These are phyloP conservation scores for Venustaconcha ellipsiformis DNA, from an alignment of 1,140 invertebrate genomes.

Conservation along the genomic window DNA sequence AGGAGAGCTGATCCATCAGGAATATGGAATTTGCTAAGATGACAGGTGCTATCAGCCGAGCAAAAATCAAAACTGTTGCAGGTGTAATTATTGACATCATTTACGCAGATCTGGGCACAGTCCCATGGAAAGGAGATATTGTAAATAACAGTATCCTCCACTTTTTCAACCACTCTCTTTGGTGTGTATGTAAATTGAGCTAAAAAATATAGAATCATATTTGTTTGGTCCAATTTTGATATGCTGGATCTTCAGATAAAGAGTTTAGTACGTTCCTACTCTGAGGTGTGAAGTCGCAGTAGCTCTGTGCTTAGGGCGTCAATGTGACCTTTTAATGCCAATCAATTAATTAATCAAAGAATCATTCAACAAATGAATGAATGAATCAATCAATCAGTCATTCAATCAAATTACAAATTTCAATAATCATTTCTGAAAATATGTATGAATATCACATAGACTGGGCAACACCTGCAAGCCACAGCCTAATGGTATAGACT, in stretches of 20 bases:
- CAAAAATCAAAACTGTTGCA: slow-evolving; percentile 45
- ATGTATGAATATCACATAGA: too few species aligned
- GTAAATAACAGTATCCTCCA: slow-evolving; percentile 19
- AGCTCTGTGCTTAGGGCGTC: too few species aligned
- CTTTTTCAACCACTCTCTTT: slow-evolving; percentile 23
- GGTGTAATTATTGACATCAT: slow-evolving; percentile 10
- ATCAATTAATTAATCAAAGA: too few species aligned
- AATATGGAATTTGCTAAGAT: slow-evolving; percentile 28
- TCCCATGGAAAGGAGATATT: slow-evolving; percentile 17
- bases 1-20: slow-evolving; percentile 11
- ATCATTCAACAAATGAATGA: too few species aligned
- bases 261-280: not conserved
- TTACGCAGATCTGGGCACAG: slow-evolving; percentile 33
- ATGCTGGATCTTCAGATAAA: not conserved
- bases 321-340: too few species aligned
- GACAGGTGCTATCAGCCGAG: slow-evolving; percentile 20
- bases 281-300: too few species aligned
- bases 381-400: too few species aligned
- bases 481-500: too few species aligned
- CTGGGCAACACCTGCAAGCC: too few species aligned
- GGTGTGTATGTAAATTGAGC: slow-evolving; percentile 37
- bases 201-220: slow-evolving; percentile 8
- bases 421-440: too few species aligned
- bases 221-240: not conserved
- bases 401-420: too few species aligned